These are phyloP conservation scores for Synergus umbraculus DNA, from an alignment of 2,888 invertebrate genomes.

Conservation along the genomic window DNA sequence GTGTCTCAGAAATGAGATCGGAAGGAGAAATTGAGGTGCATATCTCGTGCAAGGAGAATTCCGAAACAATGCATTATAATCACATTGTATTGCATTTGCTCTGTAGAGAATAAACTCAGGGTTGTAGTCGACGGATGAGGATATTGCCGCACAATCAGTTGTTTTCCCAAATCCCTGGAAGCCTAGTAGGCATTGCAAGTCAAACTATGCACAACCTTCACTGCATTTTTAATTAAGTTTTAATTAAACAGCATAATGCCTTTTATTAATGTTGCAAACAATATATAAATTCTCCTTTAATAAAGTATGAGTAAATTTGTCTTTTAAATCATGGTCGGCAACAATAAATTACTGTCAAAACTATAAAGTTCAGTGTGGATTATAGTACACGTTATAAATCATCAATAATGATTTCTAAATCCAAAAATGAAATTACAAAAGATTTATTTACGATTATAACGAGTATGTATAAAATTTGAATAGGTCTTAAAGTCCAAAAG, in stretches of 20 bases:
- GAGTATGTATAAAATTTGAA: neutral
- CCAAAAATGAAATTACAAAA: neutral
- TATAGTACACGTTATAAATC: neutral
- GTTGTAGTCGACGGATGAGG: constrained; percentile 55
- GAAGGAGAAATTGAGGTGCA: constrained; percentile 52
- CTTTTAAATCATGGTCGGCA: too few species aligned
- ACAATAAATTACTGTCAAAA: neutral
- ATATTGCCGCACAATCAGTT: constrained; percentile 41
- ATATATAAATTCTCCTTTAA: neutral
- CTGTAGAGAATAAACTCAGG: constrained; percentile 53
- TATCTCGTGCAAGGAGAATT: constrained; percentile 54
- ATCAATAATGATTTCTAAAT: neutral
- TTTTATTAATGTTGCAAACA: neutral
- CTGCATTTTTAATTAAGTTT: neutral
- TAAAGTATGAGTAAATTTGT: too few species aligned
- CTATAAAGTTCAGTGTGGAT: neutral
- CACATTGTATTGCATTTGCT: constrained; percentile 50
- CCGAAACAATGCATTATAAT: constrained; percentile 52
- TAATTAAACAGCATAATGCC: neutral
- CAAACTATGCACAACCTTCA: neutral
- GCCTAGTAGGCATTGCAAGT: constrained; percentile 25
- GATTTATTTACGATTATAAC: constrained; percentile 13
- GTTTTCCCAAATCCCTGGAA: constrained; percentile 28
- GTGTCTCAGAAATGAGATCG: constrained; percentile 52
- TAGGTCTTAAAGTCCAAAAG: constrained; percentile 20